Percentiles rank a stretch among this genome's conserved stretches.
Conservation (phyloP, 2,113 vertebrate genomes). For the Chloebia gouldiae region DNA sequence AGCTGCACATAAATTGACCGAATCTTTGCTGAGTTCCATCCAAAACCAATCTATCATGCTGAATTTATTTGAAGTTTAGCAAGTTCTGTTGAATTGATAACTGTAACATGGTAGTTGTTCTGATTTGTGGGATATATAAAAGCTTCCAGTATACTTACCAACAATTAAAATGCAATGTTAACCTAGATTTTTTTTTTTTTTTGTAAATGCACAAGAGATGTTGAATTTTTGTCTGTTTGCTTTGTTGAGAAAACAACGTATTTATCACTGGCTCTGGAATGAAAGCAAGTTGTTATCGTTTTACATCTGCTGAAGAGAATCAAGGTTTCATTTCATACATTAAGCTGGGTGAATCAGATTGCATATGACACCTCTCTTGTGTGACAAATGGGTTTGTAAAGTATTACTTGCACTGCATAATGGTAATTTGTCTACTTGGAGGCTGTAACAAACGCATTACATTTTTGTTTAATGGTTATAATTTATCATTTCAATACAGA, state of each 20-base stretch:
- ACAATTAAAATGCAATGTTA: background rate
- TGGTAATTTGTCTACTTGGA: constrained; percentile 60
- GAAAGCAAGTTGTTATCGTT: background rate
- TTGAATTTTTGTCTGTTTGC: background rate
- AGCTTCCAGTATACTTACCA: background rate
- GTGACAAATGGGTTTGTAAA: constrained; percentile 71
- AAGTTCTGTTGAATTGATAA: background rate
- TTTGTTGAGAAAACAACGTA: constrained; percentile 15
- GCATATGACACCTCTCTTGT: constrained; percentile 35
- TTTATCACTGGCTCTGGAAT: background rate
- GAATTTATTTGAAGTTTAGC: background rate
- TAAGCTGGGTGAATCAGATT: constrained; percentile 56
- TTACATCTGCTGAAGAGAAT: background rate
- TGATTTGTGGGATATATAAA: background rate
- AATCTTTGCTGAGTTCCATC: background rate
- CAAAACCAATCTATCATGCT: background rate
- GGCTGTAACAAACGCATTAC: constrained; percentile 38
- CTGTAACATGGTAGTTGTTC: background rate
- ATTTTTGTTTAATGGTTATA: constrained; percentile 53
- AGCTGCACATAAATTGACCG: background rate
- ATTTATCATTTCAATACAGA: constrained; percentile 57
- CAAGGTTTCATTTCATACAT: constrained; percentile 47
- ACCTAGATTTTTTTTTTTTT: background rate
- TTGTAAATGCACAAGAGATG: background rate
- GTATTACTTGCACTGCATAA: constrained; percentile 41